Evolutionary conservation across 2,797 vertebrate genomes (phyloP), one percentile per base, ranked within the genome.

Genomic region (Myioborus miniatus): DNA sequence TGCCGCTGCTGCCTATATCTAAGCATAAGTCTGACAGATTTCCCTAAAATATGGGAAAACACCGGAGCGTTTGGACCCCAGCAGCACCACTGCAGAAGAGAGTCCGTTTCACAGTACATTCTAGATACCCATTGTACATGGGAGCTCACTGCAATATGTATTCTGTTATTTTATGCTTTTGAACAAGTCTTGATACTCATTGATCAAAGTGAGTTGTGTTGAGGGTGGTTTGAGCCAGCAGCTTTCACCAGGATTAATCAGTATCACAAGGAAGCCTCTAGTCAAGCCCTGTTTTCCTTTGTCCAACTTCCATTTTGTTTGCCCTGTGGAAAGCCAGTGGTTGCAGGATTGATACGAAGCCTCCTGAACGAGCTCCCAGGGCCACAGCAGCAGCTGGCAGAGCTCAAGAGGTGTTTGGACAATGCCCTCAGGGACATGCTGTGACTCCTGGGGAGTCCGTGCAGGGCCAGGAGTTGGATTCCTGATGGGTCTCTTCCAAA

Each of bases 111-210:
- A 27, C 41, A 10, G 22, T 3, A 3, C 32, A 2, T 5, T 49
- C 26, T 12, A 32, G 24, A 6, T 9, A 8, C 0, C 4, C 20
- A 23, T 5, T 0, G 0, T 14, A 5, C 15, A 0, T 8, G 13
- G 37, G 41, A 39, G 9, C 46, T 83, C 41, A 8, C 1, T 34
- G 71, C 47, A 23, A 29, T 23, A 15, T 4, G 6, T 6, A 24
- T 22, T 39, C 14, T 34, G n/a, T 64, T 63, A 15, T 37, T 74
- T 55, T 58, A n/a, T n/a, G 19, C 17, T 58, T 93, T 27, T 1
- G 26, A 72, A 30, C 23, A 72, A 37, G 6, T 30, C 9, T 4
- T 44, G 21, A 7, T 85, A n/a, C 2, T 78, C 27, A 1, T 50
- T 68, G 67, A 36, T 69, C 26, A 6, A 37, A 83, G 12, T 11